Base-by-base conservation (phyloP, 2,888 invertebrate species). In the Microctonus brassicae region DNA sequence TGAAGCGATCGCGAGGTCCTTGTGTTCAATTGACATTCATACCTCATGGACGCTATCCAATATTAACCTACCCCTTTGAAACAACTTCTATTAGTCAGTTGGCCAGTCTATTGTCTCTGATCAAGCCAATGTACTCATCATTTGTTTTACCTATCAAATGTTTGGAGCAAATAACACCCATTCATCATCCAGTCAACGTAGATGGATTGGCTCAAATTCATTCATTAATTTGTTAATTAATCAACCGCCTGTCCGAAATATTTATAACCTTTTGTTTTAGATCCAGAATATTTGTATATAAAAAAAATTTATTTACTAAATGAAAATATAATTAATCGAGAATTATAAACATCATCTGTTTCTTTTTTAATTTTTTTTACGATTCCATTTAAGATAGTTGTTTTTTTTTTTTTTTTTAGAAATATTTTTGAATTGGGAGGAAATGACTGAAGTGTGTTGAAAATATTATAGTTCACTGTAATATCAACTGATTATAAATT, bases 21-120 rank as follows among this genome's bases (percentile, higher is more conserved):
- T 26, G 24, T 55, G 55, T 55, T 55, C 24, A 55, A 55, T 55
- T 55, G 55, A 55, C 55, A 55, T 55, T 55, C 55, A 55, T 24
- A 55, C 22, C 55, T 55, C 55, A 24, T 55, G 55, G 55, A 2
- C 13, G 22, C 26, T 13, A 55, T 11, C 55, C 55, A 55, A 55
- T 55, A 55, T 55, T n/a, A 55, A 26, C 26, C 55, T 24, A 26
- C 24, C 55, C 47, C 20, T 47, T 47, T 47, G 17, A 6, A 47
- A 6, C 17, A 7, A 47, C 47, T 47, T 47, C 47, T 47, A 47
- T 47, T 20, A 47, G 55, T 55, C 55, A 55, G 55, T 55, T 55
- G 55, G 22, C 55, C 26, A 55, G n/a, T 26, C 55, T 26, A 24
- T 55, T 55, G 55, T 55, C 26, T 24, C 11, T 9, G 26, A 24